Base-by-base conservation (phyloP, 2,797 vertebrate genomes). In the Smutsia gigantea region DNA sequence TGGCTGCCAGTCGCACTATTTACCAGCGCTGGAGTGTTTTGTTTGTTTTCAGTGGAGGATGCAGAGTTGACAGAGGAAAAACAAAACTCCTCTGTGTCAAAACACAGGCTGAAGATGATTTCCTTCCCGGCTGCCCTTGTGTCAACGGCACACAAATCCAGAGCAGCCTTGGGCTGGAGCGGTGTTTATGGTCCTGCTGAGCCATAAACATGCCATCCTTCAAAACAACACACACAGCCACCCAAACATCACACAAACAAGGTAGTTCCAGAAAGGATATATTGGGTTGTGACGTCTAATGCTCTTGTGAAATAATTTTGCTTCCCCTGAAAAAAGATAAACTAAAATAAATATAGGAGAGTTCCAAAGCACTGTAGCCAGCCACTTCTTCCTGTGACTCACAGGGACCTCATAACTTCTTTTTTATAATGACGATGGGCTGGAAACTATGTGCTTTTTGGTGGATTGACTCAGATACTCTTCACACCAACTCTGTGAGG, bases 261-360 rank as follows among this genome's bases (percentile, higher is more conserved):
- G 66, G 81, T 6, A 21, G 57, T 29, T 87, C 93, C 95, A 91
- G 81, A 93, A 93, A 61, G 90, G 87, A 95, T 77, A 53, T 46
- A 37, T 2, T 14, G 14, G 83, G 79, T 59, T 91, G 86, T 64
- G 83, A 71, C 29, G 9, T 64, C 86, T 19, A 42, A 78, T 19
- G 29, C 34, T 31, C 87, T 77, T 49, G 71, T 63, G 25, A 94
- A 97, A 95, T 84, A 86, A 79, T 66, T 68, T 79, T 88, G 59
- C 87, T 86, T 93, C 39, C 68, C 85, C 68, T 91, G 74, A 96
- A 97, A 97, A 97, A 34, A 96, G 87, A 94, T 64, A 87, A 95
- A 94, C 31, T 37, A 87, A 97, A 96, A 97, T 93, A 98, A 96
- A 96, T 63, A 85, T 2, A 75, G n/a, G 64, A 59, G 81, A 46